Evolutionary conservation across 2,797 vertebrate genomes (phyloP).

Genomic region (Amblyopsis hoosieri): DNA sequence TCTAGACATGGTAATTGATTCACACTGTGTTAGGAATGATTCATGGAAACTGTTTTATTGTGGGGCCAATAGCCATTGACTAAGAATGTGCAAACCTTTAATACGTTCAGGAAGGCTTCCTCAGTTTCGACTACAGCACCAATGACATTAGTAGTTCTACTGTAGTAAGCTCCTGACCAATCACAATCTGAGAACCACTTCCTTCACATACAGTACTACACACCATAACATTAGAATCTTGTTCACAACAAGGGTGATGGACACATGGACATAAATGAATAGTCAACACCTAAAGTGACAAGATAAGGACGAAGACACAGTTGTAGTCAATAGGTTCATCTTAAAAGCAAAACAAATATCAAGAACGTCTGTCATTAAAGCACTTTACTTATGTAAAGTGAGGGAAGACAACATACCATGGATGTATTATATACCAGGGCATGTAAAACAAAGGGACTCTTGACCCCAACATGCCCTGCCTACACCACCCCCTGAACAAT

Average conservation of each 20-base stretch:
- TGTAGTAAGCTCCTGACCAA: too few relatives aligned
- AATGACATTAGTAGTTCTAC: too few relatives aligned
- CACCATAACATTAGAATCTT: conserved; percentile 1
- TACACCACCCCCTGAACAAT: conserved; percentile 35
- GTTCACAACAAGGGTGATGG: too few relatives aligned
- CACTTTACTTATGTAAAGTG: conserved; percentile 28
- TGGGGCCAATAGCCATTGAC: neutral
- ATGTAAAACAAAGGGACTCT: conserved; percentile 56
- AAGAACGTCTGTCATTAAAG: conserved; percentile 18
- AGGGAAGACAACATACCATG: conserved; percentile 12
- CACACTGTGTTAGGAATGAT: too few relatives aligned
- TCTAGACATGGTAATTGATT: too few relatives aligned
- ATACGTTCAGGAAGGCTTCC: too few relatives aligned
- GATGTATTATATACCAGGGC: conserved; percentile 38
- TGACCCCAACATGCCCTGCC: conserved; percentile 65
- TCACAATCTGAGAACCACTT: too few relatives aligned
- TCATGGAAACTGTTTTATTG: neutral
- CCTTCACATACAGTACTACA: neutral
- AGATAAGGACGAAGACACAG: neutral
- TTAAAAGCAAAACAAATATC: neutral
- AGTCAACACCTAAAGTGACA: neutral
- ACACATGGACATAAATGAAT: too few relatives aligned
- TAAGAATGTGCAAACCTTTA: too few relatives aligned
- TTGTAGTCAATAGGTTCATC: too few relatives aligned
- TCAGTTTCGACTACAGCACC: too few relatives aligned